A percentile compares a stretch with the other conserved stretches of the same genome.
Conservation (phyloP, 2,113 vertebrate genomes). For the Bolborhynchus lineola region DNA sequence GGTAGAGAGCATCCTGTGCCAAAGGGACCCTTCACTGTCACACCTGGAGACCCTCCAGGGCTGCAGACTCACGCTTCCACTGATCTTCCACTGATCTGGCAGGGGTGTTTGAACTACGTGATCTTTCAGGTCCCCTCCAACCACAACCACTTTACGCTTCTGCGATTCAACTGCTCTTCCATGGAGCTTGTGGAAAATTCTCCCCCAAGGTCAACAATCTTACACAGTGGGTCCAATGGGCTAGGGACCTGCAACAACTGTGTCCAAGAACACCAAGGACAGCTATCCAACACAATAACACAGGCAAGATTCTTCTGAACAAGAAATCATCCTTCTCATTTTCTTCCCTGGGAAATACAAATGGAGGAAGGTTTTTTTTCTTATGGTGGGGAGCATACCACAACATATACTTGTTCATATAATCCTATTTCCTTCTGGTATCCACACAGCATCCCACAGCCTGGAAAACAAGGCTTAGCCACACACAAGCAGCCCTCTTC, state of each 20-base stretch:
- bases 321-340: not conserved
- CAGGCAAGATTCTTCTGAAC: not conserved
- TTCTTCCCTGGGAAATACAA: not conserved
- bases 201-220: not conserved
- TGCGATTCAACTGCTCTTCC: not conserved
- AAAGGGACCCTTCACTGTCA: not conserved
- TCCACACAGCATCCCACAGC: not conserved
- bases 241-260: not conserved
- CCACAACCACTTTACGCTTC: not conserved
- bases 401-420: not conserved
- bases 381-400: not conserved
- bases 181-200: not conserved
- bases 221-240: rapidly evolving
- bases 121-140: not conserved
- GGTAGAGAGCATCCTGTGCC: not conserved
- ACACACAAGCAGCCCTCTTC: rapidly evolving
- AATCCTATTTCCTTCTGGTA: not conserved
- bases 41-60: not conserved
- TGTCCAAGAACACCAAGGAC: not conserved
- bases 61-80: not conserved
- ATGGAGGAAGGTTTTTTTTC: not conserved
- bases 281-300: not conserved
- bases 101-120: not conserved
- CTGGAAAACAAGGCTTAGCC: not conserved
- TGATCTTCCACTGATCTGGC: not conserved